Evolutionary conservation across 2,113 vertebrate species (phyloP), one percentile per base, ranked within the genome.

Genomic region (Psittacus erithacus): DNA sequence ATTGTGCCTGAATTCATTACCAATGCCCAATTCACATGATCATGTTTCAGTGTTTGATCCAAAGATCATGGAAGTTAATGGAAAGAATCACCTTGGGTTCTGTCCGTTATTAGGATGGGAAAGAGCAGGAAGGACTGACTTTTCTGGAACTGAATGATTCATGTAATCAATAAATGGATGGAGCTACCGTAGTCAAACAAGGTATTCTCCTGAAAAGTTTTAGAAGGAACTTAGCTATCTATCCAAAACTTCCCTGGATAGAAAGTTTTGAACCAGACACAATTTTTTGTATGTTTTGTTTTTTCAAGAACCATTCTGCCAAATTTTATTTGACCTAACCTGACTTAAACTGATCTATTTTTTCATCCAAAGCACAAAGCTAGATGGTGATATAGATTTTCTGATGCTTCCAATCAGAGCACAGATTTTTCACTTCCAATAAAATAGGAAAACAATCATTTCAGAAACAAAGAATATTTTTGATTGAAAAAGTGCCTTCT

Each of bases 41-140:
- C 10, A 0, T 31, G 44, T 95, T 86, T 71, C 88, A 68, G 76
- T 11, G 69, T 24, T 86, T 84, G 50, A 81, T 70, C 79, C 64
- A 86, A 64, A 81, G 88, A 92, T 47, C 82, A 60, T 41, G 59
- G 74, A 82, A 95, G 78, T 95, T 92, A 96, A 94, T 91, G 92
- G 86, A 83, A 93, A 91, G 88, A 86, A 68, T 94, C 93, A 90
- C 80, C 86, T 73, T 92, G 65, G 86, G 73, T 88, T 79, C 60
- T 3, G 4, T 22, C 62, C 41, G 46, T 84, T 82, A 92, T 84
- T 33, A 94, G 47, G 17, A 49, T 87, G 52, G 65, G 67, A 50
- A 44, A 86, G 69, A 78, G 64, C 82, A 92, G 60, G 43, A 76
- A 60, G 33, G 35, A 86, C 29, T 92, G 85, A 86, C 68, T 49